Conservation (phyloP, 1,140 invertebrate species). For the Prorops nasuta region DNA sequence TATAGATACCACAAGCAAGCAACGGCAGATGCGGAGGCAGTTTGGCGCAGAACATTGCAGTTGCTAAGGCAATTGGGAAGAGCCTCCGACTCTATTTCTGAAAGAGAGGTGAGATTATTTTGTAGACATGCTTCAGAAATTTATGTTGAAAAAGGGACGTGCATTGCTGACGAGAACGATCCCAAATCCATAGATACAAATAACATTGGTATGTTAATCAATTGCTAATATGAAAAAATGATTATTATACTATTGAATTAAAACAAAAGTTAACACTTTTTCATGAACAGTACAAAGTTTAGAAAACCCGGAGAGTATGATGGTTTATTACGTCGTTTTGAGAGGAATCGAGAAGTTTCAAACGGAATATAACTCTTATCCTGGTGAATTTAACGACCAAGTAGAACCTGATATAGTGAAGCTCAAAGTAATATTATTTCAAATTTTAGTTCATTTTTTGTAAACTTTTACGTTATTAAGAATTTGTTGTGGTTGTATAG, state of each 20-base stretch:
- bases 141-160: constrained; percentile 75
- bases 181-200: constrained; percentile 57
- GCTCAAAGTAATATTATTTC: constrained; percentile 66
- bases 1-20: constrained; percentile 81
- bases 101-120: constrained; percentile 78
- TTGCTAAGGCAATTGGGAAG: constrained; percentile 75
- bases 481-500: constrained; percentile 43
- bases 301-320: constrained; percentile 79
- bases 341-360: constrained; percentile 89
- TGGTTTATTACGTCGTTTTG: constrained; percentile 89
- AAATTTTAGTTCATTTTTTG: not conserved
- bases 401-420: constrained; percentile 87
- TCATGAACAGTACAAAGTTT: constrained; percentile 59
- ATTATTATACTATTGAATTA: constrained; percentile 4
- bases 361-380: constrained; percentile 84
- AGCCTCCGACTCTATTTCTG: constrained; percentile 70
- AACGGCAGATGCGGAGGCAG: constrained; percentile 73
- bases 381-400: constrained; percentile 84
- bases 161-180: constrained; percentile 77
- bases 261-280: constrained; percentile 5
- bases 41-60: constrained; percentile 78
- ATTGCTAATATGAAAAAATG: not conserved
- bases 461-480: not conserved
- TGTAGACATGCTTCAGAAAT: constrained; percentile 84
- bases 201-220: constrained; percentile 56